Evolutionary conservation across 2,888 invertebrate genomes (phyloP).

Genomic region (Laothoe populi): DNA sequence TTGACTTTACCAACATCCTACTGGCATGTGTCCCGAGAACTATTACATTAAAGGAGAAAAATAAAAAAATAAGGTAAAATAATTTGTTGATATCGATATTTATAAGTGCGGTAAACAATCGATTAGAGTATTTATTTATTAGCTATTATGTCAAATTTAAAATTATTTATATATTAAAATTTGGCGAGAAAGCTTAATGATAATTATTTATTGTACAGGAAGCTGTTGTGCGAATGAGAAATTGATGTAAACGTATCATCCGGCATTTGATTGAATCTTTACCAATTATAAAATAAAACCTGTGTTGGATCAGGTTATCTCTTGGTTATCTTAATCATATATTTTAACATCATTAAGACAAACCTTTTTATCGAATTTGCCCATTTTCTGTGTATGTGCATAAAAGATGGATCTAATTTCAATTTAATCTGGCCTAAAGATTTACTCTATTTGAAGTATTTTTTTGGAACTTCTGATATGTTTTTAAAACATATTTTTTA

Average conservation of each 20-base stretch:
- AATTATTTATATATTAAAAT: conserved; percentile 19
- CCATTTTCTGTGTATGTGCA: too few species aligned
- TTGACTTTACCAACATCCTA: background rate
- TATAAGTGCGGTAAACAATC: background rate
- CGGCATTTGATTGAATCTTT: background rate
- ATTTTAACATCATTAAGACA: too few species aligned
- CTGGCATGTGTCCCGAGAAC: background rate
- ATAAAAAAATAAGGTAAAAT: background rate
- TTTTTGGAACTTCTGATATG: too few species aligned
- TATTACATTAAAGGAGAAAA: conserved; percentile 8
- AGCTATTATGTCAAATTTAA: background rate
- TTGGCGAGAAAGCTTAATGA: conserved; percentile 9
- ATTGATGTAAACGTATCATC: background rate
- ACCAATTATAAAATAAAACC: background rate
- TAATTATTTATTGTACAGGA: conserved; percentile 23
- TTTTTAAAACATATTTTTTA: too few species aligned
- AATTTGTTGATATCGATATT: background rate
- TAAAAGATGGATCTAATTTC: too few species aligned
- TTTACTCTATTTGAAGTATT: too few species aligned
- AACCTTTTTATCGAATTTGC: too few species aligned
- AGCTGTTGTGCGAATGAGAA: background rate
- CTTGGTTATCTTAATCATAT: too few species aligned
- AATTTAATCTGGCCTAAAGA: too few species aligned
- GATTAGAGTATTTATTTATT: conserved; percentile 27
- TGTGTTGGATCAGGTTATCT: background rate